Percentiles rank a stretch among this genome's conserved stretches.
phyloP scores from a whole-genome alignment of 2,113 vertebrate species.

The Apteryx owenii region DNA sequence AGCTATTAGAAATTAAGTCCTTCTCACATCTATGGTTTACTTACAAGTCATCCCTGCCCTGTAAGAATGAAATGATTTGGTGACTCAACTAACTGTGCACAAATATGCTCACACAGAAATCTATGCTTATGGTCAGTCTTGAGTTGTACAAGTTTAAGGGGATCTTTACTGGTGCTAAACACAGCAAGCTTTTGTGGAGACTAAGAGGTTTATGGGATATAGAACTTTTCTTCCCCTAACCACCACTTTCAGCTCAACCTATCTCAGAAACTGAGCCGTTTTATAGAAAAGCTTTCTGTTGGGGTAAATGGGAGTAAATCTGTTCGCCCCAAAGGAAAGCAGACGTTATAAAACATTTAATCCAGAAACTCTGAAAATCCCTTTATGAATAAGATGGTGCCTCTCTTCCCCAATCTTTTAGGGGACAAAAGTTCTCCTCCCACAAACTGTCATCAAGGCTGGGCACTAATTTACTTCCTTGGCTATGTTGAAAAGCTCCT shows the following conservation, averaged over 20 bases:
- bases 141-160: neutral
- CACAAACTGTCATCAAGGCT: neutral
- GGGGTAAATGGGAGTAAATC: neutral
- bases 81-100: neutral
- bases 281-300: neutral
- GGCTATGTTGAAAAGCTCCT: neutral
- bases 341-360: neutral
- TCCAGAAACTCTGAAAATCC: neutral
- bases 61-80: neutral
- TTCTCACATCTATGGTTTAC: neutral
- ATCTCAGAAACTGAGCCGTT: neutral
- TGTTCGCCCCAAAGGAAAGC: neutral
- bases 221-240: neutral
- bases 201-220: neutral
- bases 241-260: neutral
- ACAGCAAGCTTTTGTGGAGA: neutral
- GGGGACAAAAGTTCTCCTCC: neutral
- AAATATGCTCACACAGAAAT: neutral
- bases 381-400: neutral
- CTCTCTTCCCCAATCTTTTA: neutral
- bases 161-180: neutral
- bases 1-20: neutral
- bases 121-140: neutral
- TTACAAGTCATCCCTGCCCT: neutral
- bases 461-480: neutral